phyloP scores from a whole-genome alignment of 2,888 invertebrate genomes.

The Syritta pipiens region DNA sequence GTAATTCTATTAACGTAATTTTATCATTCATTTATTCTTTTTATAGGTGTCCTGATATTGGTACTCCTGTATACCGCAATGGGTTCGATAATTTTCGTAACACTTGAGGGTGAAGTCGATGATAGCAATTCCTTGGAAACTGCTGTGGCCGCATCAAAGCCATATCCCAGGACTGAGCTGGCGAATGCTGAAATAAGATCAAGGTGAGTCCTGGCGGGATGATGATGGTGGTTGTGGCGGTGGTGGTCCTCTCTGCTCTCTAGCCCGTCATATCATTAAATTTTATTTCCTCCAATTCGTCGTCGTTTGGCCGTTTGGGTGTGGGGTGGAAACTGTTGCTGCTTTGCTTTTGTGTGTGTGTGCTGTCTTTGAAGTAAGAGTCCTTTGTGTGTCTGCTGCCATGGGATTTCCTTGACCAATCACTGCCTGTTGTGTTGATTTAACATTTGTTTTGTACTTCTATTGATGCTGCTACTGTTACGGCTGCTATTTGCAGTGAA shows the following conservation, averaged over 20 bases:
- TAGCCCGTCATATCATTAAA: constrained; percentile 59
- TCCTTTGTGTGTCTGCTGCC: constrained; percentile 28
- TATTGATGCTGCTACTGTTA: neutral
- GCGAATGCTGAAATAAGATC: constrained; percentile 83
- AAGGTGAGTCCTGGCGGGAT: constrained; percentile 75
- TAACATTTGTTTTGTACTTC: constrained; percentile 56
- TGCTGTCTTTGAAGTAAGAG: constrained; percentile 12
- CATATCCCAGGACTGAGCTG: constrained; percentile 82
- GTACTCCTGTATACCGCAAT: constrained; percentile 94
- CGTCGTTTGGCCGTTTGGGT: constrained; percentile 10
- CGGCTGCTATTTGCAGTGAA: constrained; percentile 26
- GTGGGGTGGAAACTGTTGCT: constrained; percentile 18
- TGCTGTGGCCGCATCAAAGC: constrained; percentile 84
- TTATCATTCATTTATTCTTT: constrained; percentile 51
- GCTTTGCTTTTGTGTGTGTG: constrained; percentile 4
- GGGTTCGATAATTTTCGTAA: constrained; percentile 94
- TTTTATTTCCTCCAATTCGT: constrained; percentile 54
- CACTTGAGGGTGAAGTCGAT: constrained; percentile 86
- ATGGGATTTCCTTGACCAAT: constrained; percentile 51
- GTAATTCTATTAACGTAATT: constrained; percentile 65
- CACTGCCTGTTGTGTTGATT: constrained; percentile 46
- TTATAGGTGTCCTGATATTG: constrained; percentile 81
- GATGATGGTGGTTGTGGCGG: neutral
- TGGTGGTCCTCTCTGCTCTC: constrained; percentile 3
- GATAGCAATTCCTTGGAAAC: constrained; percentile 81